phyloP scores from a whole-genome alignment of 2,113 vertebrate species.

The Tragelaphus buxtoni region DNA sequence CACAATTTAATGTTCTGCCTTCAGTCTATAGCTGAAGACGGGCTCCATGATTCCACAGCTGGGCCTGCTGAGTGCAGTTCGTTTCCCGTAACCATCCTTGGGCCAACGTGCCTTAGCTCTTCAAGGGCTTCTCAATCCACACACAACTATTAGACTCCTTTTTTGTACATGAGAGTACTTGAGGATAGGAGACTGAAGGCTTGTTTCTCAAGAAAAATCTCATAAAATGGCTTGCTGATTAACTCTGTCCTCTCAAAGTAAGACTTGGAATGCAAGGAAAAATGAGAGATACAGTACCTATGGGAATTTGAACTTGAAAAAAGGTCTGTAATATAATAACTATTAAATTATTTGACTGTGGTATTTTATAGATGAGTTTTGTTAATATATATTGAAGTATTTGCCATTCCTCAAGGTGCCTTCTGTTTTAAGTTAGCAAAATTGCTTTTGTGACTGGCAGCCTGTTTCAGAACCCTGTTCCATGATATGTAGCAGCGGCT shows the following conservation, averaged over 20 bases:
- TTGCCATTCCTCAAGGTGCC: background rate
- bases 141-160: background rate
- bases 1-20: background rate
- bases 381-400: background rate
- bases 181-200: background rate
- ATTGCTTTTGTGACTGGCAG: background rate
- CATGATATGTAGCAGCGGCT: background rate
- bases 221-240: background rate
- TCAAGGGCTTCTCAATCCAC: background rate
- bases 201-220: slow-evolving; percentile 14
- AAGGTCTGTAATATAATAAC: background rate
- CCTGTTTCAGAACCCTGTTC: background rate
- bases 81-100: background rate
- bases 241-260: background rate
- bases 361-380: background rate
- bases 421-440: background rate
- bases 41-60: background rate
- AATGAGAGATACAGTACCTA: background rate
- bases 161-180: background rate
- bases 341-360: background rate
- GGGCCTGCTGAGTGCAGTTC: background rate
- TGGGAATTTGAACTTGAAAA: background rate
- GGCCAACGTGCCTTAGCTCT: background rate
- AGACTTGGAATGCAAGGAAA: background rate
- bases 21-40: background rate